These are phyloP conservation scores for Gyps fulvus DNA, from an alignment of 2,113 vertebrate species.

Conservation along the genomic window DNA sequence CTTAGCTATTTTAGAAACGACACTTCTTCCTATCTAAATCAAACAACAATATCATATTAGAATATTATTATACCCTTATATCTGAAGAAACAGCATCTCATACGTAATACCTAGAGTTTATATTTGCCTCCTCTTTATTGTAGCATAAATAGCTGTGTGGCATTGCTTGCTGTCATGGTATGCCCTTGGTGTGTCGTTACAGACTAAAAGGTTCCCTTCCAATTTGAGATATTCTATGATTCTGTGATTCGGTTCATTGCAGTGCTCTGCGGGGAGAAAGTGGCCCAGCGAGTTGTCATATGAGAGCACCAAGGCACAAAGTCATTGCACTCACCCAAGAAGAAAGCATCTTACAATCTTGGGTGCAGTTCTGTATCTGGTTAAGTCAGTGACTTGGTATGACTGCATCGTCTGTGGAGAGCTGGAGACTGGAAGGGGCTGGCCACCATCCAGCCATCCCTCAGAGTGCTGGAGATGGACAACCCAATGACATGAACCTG, in stretches of 20 bases:
- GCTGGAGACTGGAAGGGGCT: neutral
- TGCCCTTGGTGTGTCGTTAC: neutral
- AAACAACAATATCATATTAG: neutral
- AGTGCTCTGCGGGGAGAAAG: neutral
- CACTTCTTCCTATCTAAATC: neutral
- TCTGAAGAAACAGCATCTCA: neutral
- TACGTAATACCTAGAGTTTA: neutral
- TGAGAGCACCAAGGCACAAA: neutral
- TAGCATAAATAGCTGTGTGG: neutral
- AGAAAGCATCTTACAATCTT: neutral
- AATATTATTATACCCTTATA: neutral
- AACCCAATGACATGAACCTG: neutral
- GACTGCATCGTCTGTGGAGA: neutral
- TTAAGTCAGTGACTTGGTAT: neutral
- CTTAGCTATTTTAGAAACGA: neutral
- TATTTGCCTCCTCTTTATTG: neutral
- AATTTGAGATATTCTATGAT: too few species aligned
- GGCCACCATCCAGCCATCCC: neutral
- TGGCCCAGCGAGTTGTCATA: neutral
- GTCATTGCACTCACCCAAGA: neutral
- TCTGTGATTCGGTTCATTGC: neutral
- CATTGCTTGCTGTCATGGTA: neutral
- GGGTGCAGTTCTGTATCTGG: neutral
- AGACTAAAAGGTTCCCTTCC: neutral
- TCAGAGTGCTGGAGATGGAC: neutral